Conservation (phyloP, 2,113 vertebrate species). For the Crotalus horridus region DNA sequence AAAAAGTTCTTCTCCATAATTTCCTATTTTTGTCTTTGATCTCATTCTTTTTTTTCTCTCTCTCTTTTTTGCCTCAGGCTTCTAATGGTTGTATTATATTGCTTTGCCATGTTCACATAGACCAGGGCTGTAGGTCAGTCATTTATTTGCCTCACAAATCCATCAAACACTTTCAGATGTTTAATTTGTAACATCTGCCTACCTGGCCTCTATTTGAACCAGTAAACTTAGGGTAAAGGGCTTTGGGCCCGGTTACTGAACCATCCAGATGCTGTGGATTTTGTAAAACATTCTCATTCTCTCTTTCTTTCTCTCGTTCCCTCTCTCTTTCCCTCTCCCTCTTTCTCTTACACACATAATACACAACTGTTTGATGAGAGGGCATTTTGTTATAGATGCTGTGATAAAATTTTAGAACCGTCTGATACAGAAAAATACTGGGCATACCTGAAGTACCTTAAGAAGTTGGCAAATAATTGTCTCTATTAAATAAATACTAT, state of each 20-base stretch:
- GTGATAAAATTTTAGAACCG: neutral
- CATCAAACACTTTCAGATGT: neutral
- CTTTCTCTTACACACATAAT: neutral
- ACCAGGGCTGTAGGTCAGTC: neutral
- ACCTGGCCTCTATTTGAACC: conserved; percentile 37
- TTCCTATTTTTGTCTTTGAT: neutral
- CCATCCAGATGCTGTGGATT: conserved; percentile 21
- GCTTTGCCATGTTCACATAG: neutral
- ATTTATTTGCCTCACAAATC: neutral
- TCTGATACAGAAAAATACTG: neutral
- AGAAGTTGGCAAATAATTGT: conserved; percentile 12
- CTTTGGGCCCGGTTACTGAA: conserved; percentile 28
- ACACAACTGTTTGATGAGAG: neutral
- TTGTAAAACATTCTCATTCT: conserved; percentile 1
- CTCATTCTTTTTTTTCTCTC: neutral
- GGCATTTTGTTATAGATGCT: neutral
- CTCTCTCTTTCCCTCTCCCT: too few relatives aligned
- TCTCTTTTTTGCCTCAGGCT: neutral
- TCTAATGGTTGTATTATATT: neutral
- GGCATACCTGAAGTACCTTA: conserved; percentile 20
- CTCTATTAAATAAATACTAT: conserved; percentile 31
- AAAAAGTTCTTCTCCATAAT: neutral
- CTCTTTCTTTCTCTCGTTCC: neutral
- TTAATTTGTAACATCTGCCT: conserved; percentile 13
- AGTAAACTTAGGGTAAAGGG: conserved; percentile 24